Percentiles rank a stretch among this genome's conserved stretches.
These are phyloP conservation scores for Bombus impatiens DNA, from an alignment of 1,140 invertebrate genomes.

Conservation along the genomic window DNA sequence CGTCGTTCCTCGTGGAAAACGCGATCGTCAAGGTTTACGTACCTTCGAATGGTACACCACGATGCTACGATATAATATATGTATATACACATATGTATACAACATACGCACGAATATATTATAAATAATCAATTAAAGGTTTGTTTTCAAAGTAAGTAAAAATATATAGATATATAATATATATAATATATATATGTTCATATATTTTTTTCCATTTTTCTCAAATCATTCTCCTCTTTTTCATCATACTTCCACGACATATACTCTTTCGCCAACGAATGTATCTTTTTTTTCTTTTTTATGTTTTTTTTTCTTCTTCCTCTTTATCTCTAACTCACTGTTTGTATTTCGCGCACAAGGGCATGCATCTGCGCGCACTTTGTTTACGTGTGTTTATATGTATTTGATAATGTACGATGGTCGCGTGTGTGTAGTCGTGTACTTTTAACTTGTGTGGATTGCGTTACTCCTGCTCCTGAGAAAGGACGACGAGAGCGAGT, in stretches of 20 bases:
- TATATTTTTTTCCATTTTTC: constrained; percentile 64
- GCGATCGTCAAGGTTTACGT: constrained; percentile 12
- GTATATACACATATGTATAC: constrained; percentile 53
- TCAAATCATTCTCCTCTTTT: constrained; percentile 38
- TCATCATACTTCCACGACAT: background rate
- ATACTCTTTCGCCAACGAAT: constrained; percentile 23
- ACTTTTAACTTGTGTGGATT: constrained; percentile 10
- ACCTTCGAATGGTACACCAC: constrained; percentile 8
- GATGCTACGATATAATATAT: constrained; percentile 45
- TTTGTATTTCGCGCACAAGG: constrained; percentile 1
- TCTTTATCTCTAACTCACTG: background rate
- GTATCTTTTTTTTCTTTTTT: background rate
- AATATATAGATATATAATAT: constrained; percentile 69
- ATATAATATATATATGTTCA: constrained; percentile 62
- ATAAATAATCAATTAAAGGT: constrained; percentile 71
- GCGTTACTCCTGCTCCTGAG: constrained; percentile 9
- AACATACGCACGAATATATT: constrained; percentile 64
- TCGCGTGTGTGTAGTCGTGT: background rate
- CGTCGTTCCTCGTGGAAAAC: background rate
- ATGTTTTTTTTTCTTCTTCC: too few relatives aligned
- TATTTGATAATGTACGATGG: constrained; percentile 6
- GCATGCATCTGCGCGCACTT: background rate
- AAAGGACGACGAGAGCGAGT: constrained; percentile 43
- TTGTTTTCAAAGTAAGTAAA: constrained; percentile 76
- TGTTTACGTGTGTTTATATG: background rate